phyloP scores from a whole-genome alignment of 2,113 vertebrate species.

The Lota lota region DNA sequence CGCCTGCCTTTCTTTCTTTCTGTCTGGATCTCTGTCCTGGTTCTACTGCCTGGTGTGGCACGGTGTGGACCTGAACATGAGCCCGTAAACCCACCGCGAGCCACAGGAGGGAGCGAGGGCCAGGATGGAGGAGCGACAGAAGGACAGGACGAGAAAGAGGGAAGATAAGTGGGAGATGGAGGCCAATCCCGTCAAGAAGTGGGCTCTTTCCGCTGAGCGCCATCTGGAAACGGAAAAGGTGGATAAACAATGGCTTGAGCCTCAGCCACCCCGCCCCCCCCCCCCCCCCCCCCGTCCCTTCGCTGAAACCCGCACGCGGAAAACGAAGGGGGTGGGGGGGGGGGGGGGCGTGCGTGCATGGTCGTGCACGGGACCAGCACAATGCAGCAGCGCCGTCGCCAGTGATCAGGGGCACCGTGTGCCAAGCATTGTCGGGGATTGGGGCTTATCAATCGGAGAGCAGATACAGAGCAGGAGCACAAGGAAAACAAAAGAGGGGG shows the following conservation, averaged over 20 bases:
- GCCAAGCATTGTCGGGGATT: slow-evolving; percentile 73
- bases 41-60: slow-evolving; percentile 36
- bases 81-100: slow-evolving; percentile 49
- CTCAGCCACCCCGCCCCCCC: slow-evolving; percentile 49
- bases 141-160: slow-evolving; percentile 2
- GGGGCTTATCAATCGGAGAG: slow-evolving; percentile 75
- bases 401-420: slow-evolving; percentile 37
- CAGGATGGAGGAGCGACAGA: not conserved
- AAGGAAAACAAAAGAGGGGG: slow-evolving; percentile 60
- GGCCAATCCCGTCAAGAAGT: slow-evolving; percentile 64
- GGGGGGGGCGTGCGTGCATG: not conserved
- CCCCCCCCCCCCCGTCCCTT: slow-evolving; percentile 9
- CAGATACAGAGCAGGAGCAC: slow-evolving; percentile 69
- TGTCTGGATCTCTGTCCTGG: slow-evolving; percentile 35
- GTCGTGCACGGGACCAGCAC: slow-evolving; percentile 34
- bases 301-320: too few relatives aligned
- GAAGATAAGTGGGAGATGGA: slow-evolving; percentile 14
- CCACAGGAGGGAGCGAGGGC: slow-evolving; percentile 32
- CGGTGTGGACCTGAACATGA: slow-evolving; percentile 59
- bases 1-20: slow-evolving; percentile 24
- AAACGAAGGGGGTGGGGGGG: too few relatives aligned
- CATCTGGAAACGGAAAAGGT: slow-evolving; percentile 75
- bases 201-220: slow-evolving; percentile 70
- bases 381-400: slow-evolving; percentile 39
- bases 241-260: slow-evolving; percentile 73